Base-by-base conservation (phyloP, 2,113 vertebrate species). In the Ammodytes dubius region DNA sequence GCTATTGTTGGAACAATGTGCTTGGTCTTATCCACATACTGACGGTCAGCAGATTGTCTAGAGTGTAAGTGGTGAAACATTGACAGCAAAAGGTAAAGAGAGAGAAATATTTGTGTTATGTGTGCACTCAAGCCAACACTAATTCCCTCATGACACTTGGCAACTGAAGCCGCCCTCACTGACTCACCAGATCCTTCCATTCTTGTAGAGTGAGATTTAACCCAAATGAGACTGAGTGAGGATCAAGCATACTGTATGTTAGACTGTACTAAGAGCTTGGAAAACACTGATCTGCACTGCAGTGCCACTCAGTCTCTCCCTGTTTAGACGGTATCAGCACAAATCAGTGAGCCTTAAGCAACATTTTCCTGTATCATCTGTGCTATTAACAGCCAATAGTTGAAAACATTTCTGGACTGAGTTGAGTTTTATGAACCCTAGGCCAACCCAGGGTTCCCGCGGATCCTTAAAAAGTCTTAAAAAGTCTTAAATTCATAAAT, bases 181-280 rank as follows among this genome's bases (percentile, higher is more conserved):
- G 84, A 91, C 70, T 90, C 74, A 77, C 66, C 68, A 71, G 69
- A 77, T 86, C 58, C 61, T 58, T 87, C 66, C 43, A 77, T 80
- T 84, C 78, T 67, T 83, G 68, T 70, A 3, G n/a, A 83, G 59
- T 75, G 79, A 76, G 79, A 81, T 54, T 83, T 83, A 91, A 68
- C 75, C 70, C 69, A 74, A 77, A 83, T 81, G 66, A 52, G 74
- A 8, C 46, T n/a, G 82, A 86, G 63, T 74, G 80, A 83, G 63
- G 81, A 85, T 89, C 54, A 80, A 14, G 35, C 79, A 27, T 88
- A 83, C 89, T 88, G 27, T 27, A 27, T 88, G 74, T 89, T 83
- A 49, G 72, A 68, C 70, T 78, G 52, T 35, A 60, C 54, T 84
- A 69, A n/a, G 83, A 63, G 63, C 56, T 67, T 82, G 85, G 70